phyloP scores from a whole-genome alignment of 2,888 invertebrate genomes.

The Labia minor region DNA sequence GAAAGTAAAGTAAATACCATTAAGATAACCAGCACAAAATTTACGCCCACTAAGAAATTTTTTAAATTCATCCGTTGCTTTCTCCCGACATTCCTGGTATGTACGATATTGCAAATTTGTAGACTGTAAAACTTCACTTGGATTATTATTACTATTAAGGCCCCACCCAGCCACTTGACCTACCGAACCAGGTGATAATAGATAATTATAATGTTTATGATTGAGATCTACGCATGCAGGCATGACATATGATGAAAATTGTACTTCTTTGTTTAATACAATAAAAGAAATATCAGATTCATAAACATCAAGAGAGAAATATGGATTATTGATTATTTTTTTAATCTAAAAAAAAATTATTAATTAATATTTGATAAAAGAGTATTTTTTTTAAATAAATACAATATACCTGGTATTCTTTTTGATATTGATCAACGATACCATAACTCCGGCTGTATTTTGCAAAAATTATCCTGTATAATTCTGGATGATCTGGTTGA shows the following conservation, averaged over 20 bases:
- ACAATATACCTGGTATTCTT: neutral
- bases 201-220: neutral
- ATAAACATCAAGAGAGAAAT: neutral
- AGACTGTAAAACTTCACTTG: neutral
- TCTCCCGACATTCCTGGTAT: neutral
- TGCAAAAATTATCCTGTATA: neutral
- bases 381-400: neutral
- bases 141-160: neutral
- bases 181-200: neutral
- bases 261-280: neutral
- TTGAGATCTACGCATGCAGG: neutral
- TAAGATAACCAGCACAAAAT: neutral
- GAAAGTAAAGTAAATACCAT: neutral
- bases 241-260: neutral
- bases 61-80: neutral
- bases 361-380: neutral
- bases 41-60: neutral
- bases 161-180: neutral
- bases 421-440: neutral
- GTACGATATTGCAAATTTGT: neutral
- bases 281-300: neutral
- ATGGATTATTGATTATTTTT: neutral
- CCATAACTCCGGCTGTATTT: neutral
- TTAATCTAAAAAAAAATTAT: neutral
- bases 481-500: neutral